phyloP scores from a whole-genome alignment of 2,888 invertebrate species.

The Liopterus haemorrhoidalis region DNA sequence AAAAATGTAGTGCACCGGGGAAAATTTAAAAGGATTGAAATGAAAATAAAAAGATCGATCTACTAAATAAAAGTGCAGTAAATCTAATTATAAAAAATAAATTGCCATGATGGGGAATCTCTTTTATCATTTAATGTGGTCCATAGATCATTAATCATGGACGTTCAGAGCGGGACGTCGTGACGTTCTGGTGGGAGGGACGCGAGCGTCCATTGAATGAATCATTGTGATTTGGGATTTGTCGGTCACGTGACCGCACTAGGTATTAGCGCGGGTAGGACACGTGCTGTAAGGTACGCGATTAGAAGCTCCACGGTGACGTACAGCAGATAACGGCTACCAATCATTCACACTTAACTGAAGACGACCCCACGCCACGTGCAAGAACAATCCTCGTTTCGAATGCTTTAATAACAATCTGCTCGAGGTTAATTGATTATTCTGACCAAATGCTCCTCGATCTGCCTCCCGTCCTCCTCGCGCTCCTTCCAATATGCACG shows the following conservation, averaged over 20 bases:
- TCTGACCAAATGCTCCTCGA: conserved; percentile 9
- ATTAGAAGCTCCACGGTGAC: no score
- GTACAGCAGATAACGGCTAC: no score
- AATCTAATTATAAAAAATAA: conserved; percentile 44
- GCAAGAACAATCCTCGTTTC: background rate
- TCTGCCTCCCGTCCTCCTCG: conserved; percentile 1
- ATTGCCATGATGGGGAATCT: conserved; percentile 36
- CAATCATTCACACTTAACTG: no score
- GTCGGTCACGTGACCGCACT: conserved; percentile 40
- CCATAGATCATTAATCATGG: no score
- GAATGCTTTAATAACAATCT: background rate
- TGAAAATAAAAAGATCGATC: conserved; percentile 18
- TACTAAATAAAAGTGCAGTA: no score
- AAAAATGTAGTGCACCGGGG: background rate
- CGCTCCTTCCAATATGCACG: no score
- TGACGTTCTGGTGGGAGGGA: no score
- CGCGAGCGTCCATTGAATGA: no score
- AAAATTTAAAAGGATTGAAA: conserved; percentile 21
- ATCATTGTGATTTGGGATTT: conserved; percentile 43
- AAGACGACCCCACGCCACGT: background rate
- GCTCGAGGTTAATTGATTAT: conserved; percentile 11
- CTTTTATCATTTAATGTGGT: conserved; percentile 14
- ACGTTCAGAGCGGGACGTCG: no score
- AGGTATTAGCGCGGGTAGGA: conserved; percentile 39
- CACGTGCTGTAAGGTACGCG: conserved; percentile 44